A percentile compares a stretch with the other conserved stretches of the same genome.
Evolutionary conservation across 2,113 vertebrate species (phyloP).

Genomic region (Zingel zingel): DNA sequence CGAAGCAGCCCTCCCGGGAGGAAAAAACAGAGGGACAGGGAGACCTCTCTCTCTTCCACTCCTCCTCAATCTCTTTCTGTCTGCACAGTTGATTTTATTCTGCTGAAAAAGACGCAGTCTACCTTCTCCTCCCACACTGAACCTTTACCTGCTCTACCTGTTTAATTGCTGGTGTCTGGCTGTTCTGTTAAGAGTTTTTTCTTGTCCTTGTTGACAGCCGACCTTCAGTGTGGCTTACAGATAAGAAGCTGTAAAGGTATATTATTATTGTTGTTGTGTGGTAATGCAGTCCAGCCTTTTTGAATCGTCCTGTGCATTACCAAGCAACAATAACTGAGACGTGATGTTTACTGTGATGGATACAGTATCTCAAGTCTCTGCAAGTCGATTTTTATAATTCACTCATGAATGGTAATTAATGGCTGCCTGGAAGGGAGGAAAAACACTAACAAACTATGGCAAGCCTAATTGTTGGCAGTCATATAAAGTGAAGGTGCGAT

Average conservation of each 20-base stretch:
- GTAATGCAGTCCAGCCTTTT: slow-evolving; percentile 29
- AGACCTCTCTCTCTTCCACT: slow-evolving; percentile 3
- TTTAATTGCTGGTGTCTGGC: slow-evolving; percentile 36
- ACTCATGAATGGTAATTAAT: slow-evolving; percentile 45
- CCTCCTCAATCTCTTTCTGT: slow-evolving; percentile 25
- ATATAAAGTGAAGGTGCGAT: slow-evolving; percentile 30
- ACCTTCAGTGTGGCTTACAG: slow-evolving; percentile 14
- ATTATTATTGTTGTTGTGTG: slow-evolving; percentile 5
- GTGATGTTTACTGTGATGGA: slow-evolving; percentile 46
- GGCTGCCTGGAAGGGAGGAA: slow-evolving; percentile 47
- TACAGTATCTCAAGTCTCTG: slow-evolving; percentile 52
- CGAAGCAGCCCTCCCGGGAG: slow-evolving; percentile 48
- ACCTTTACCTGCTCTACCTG: slow-evolving; percentile 52
- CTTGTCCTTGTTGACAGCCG: not conserved
- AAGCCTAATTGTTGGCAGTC: slow-evolving; percentile 36
- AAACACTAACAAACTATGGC: slow-evolving; percentile 8
- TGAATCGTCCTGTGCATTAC: slow-evolving; percentile 6
- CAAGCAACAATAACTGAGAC: slow-evolving; percentile 13
- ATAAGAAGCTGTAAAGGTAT: slow-evolving; percentile 7
- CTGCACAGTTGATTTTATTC: slow-evolving; percentile 46
- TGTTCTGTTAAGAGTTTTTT: not conserved
- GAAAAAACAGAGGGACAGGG: slow-evolving; percentile 9
- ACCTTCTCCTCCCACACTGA: slow-evolving; percentile 31
- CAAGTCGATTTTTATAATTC: slow-evolving; percentile 46
- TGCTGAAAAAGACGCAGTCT: slow-evolving; percentile 36